phyloP scores from a whole-genome alignment of 2,888 invertebrate genomes.

The Nymphalis c-album region DNA sequence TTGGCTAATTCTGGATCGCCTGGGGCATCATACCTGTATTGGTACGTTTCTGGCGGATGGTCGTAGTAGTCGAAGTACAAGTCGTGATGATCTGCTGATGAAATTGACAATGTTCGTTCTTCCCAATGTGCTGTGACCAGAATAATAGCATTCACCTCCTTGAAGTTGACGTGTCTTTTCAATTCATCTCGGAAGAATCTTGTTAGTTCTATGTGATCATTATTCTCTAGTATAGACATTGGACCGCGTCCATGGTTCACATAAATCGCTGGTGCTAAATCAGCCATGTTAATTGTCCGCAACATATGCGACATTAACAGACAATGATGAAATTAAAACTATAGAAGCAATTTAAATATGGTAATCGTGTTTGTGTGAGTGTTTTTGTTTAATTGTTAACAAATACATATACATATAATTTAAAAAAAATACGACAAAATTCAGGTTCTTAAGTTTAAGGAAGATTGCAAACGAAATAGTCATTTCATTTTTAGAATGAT shows the following conservation, averaged over 20 bases:
- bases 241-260: slow-evolving; percentile 77
- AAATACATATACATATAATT: neutral
- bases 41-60: slow-evolving; percentile 72
- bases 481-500: too few relatives aligned
- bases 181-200: slow-evolving; percentile 66
- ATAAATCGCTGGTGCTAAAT: slow-evolving; percentile 69
- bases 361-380: slow-evolving; percentile 66
- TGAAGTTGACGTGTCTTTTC: slow-evolving; percentile 64
- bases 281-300: slow-evolving; percentile 61
- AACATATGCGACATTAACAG: slow-evolving; percentile 71
- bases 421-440: neutral
- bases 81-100: slow-evolving; percentile 67
- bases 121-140: slow-evolving; percentile 77
- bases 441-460: neutral
- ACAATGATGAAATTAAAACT: slow-evolving; percentile 69
- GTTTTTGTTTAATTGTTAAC: slow-evolving; percentile 7
- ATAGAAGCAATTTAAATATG: slow-evolving; percentile 66
- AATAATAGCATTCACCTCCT: slow-evolving; percentile 68
- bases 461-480: neutral
- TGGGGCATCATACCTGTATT: slow-evolving; percentile 68
- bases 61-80: slow-evolving; percentile 76
- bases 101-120: slow-evolving; percentile 57
- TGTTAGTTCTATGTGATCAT: slow-evolving; percentile 65
- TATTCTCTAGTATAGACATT: slow-evolving; percentile 67
- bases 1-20: slow-evolving; percentile 66